Evolutionary conservation across 2,797 vertebrate species (phyloP), one percentile per base, ranked within the genome.

Genomic region (Typhlichthys eigenmanni): DNA sequence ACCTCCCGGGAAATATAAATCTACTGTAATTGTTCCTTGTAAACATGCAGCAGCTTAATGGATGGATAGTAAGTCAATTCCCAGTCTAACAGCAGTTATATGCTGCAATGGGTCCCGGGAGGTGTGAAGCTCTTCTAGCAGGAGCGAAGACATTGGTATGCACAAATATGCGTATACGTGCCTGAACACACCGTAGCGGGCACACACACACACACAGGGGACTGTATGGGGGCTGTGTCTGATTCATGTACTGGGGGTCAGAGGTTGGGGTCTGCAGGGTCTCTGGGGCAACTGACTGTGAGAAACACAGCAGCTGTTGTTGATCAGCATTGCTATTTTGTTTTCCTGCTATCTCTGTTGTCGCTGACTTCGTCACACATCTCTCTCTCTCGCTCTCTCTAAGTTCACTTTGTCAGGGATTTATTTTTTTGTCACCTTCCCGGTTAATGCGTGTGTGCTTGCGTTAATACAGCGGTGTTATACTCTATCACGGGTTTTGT

Each of bases 181-280:
- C 64, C 62, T 49, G 38, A 13, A 50, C 53, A 13, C 14, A 72
- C 49, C 62, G 67, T 49, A 10, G 58, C 48, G 54, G 47, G 50
- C 12, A 59, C 55, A 14, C 13, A 48, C 11, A 43, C 47, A 5
- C n/a, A 67, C 5, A 59, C 57, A 49, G 62, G 69, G 52, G 61
- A 71, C 69, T 59, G 68, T 58, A 63, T 38, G 34, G 34, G 64
- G 70, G 38, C 46, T n/a, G 2, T 9, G 52, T 61, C 53, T 85
- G 78, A 86, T 80, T 89, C 51, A 73, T 78, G 69, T 57, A 1
- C 17, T 5, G 11, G 17, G 69, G 47, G 60, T 58, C 73, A 79
- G 62, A 71, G 83, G 75, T 82, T 64, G 82, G 74, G 70, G 75
- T 51, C 81, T 55, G 34, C 67, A 48, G 72, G 71, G 72, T 75